phyloP scores from a whole-genome alignment of 92 coral and sea anemone genomes.

The Epizoanthus ramosus region DNA sequence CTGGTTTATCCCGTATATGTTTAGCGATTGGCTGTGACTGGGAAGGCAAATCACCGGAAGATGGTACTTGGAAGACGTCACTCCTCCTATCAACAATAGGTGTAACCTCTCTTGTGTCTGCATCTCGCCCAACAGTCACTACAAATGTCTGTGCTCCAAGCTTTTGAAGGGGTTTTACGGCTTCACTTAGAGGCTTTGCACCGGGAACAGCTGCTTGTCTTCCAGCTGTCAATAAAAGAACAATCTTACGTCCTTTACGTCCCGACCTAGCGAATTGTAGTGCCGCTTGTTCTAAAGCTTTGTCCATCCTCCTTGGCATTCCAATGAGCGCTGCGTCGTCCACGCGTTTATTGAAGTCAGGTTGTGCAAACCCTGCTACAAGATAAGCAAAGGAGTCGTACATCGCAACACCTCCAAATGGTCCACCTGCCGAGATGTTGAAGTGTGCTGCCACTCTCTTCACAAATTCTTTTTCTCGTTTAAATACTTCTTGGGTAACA shows the following conservation, averaged over 20 bases:
- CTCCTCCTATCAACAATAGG: slow-evolving; percentile 57
- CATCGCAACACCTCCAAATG: slow-evolving; percentile 66
- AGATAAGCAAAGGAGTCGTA: slow-evolving; percentile 53
- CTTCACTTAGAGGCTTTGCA: slow-evolving; percentile 44
- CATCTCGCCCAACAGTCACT: slow-evolving; percentile 66
- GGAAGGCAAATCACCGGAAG: slow-evolving; percentile 12
- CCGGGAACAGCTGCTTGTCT: slow-evolving; percentile 43
- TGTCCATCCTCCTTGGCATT: slow-evolving; percentile 15
- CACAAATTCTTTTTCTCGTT: slow-evolving; percentile 77
- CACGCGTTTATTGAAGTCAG: slow-evolving; percentile 52
- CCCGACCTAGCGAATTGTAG: slow-evolving; percentile 16
- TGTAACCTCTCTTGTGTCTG: slow-evolving; percentile 50
- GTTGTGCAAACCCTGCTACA: slow-evolving; percentile 48
- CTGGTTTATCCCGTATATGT: slow-evolving; percentile 28
- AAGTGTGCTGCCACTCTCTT: slow-evolving; percentile 60
- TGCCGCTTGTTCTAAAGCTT: slow-evolving; percentile 16
- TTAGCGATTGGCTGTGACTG: slow-evolving; percentile 33
- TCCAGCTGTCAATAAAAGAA: slow-evolving; percentile 56
- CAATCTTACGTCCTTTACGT: slow-evolving; percentile 50
- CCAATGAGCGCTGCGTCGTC: slow-evolving; percentile 57
- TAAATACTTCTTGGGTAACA: slow-evolving; percentile 63
- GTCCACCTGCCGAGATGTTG: slow-evolving; percentile 53
- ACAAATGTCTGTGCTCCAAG: slow-evolving; percentile 64
- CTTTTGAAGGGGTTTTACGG: slow-evolving; percentile 62
- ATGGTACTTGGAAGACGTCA: slow-evolving; percentile 58